Evolutionary conservation across 2,888 invertebrate species (phyloP).

Genomic region (Thera britannica): DNA sequence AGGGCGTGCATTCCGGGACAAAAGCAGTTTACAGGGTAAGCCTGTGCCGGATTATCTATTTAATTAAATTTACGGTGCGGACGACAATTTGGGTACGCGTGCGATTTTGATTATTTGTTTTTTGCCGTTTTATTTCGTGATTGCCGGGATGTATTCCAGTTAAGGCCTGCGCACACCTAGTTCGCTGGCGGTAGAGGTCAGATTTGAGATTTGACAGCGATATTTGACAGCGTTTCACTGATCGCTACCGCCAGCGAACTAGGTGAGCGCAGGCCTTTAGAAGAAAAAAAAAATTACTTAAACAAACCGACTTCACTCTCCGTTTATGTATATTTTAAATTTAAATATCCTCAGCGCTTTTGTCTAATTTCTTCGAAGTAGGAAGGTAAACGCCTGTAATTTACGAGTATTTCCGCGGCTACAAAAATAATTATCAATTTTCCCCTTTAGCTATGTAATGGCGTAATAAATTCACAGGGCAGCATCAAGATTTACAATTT

Average conservation of each 20-base stretch:
- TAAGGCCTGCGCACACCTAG: too few species aligned
- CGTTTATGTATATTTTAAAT: background rate
- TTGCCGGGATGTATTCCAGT: background rate
- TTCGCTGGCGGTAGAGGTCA: too few species aligned
- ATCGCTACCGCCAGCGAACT: too few species aligned
- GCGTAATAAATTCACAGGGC: conserved; percentile 57
- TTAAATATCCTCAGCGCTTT: background rate
- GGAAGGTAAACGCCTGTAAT: conserved; percentile 34
- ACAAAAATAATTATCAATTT: conserved; percentile 59
- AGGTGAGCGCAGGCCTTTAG: too few species aligned
- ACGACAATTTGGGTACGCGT: conserved; percentile 24
- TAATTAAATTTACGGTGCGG: conserved; percentile 35
- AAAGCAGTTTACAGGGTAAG: conserved; percentile 31
- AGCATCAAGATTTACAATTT: conserved; percentile 63
- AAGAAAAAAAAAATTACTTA: background rate
- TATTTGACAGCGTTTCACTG: too few species aligned
- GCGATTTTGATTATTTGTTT: conserved; percentile 21
- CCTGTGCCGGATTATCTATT: conserved; percentile 28
- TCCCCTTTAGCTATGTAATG: conserved; percentile 55
- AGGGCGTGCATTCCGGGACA: conserved; percentile 36
- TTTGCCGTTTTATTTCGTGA: conserved; percentile 5
- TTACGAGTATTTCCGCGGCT: conserved; percentile 41
- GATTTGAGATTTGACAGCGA: too few species aligned
- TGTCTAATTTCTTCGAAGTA: conserved; percentile 11
- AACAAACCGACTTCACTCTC: background rate